Percentiles rank a stretch among this genome's conserved stretches.
phyloP scores from a whole-genome alignment of 2,797 vertebrate species.

The Clarias platycephalus region DNA sequence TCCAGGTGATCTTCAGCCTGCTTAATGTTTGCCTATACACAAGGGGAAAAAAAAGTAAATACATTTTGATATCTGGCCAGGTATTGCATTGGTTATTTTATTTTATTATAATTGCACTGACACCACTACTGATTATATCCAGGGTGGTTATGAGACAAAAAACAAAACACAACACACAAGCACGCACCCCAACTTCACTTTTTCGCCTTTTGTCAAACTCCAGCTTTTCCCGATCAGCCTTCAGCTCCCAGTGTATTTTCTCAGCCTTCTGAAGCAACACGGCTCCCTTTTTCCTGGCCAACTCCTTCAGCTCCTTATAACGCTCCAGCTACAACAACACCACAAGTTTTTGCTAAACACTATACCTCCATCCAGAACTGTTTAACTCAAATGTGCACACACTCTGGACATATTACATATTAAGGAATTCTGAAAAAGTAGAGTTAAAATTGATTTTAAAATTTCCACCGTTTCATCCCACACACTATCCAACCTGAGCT shows the following conservation, averaged over 20 bases:
- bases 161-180: not conserved
- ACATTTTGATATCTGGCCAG: not conserved
- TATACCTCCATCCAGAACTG: not conserved
- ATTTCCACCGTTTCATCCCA: not conserved
- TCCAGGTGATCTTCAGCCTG: slow-evolving; percentile 78
- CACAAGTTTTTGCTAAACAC: not conserved
- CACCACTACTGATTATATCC: not conserved
- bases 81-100: not conserved
- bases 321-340: slow-evolving; percentile 70
- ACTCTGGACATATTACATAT: too few relatives aligned
- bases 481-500: slow-evolving; percentile 78
- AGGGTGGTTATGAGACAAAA: not conserved
- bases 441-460: not conserved
- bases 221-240: slow-evolving; percentile 78
- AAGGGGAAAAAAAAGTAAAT: slow-evolving; percentile 34
- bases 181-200: slow-evolving; percentile 83
- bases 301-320: slow-evolving; percentile 86
- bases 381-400: not conserved
- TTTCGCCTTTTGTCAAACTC: slow-evolving; percentile 79
- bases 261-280: slow-evolving; percentile 79
- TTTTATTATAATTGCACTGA: not conserved
- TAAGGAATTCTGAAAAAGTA: not conserved
- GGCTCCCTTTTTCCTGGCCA: slow-evolving; percentile 77
- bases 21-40: slow-evolving; percentile 77
- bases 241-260: slow-evolving; percentile 84